phyloP scores from a whole-genome alignment of 2,797 vertebrate species.

The Coccyzus lansbergi region DNA sequence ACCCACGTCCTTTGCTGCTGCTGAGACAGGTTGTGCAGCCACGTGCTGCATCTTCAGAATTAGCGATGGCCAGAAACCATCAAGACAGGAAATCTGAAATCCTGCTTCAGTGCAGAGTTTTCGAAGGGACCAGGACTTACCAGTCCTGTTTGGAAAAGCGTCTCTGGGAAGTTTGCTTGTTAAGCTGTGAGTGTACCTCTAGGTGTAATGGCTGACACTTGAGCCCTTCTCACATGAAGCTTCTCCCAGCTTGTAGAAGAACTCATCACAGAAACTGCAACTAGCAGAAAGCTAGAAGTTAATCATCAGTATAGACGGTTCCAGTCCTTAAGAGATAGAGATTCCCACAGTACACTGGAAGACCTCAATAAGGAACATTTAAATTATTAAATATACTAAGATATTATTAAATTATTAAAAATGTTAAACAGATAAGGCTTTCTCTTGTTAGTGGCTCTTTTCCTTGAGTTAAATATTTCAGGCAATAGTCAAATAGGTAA shows the following conservation, averaged over 20 bases:
- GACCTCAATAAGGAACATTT: not conserved
- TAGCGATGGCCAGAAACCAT: not conserved
- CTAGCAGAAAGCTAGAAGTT: not conserved
- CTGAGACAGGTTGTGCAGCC: not conserved
- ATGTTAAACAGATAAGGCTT: not conserved
- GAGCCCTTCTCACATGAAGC: not conserved
- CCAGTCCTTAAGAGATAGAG: not conserved
- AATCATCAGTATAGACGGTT: not conserved
- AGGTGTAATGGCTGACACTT: too few species aligned
- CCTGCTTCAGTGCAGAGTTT: not conserved
- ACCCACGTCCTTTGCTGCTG: not conserved
- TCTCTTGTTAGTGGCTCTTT: not conserved
- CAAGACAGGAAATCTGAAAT: rapidly evolving
- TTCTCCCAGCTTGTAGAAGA: not conserved
- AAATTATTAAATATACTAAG: not conserved
- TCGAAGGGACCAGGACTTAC: not conserved
- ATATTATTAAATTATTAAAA: not conserved
- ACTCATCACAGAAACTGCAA: not conserved
- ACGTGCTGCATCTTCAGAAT: rapidly evolving
- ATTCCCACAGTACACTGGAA: not conserved
- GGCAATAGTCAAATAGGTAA: not conserved
- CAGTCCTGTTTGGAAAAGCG: not conserved
- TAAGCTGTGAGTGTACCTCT: not conserved
- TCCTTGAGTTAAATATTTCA: not conserved
- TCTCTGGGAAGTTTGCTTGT: not conserved